Base-by-base conservation (phyloP, 2,888 invertebrate genomes). In the Dolichopus griseipennis region DNA sequence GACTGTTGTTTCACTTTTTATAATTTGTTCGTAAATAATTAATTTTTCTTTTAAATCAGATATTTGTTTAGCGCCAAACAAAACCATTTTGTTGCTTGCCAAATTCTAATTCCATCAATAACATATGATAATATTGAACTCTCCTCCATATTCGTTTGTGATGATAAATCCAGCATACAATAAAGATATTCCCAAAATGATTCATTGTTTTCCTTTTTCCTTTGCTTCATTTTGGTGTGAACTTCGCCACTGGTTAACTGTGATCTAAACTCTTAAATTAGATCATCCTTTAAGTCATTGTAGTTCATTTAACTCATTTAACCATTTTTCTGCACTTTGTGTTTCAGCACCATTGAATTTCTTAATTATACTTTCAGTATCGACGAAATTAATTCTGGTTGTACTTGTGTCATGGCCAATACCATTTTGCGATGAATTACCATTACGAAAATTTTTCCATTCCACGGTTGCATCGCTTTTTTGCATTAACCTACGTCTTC, bases 21-120 rank as follows among this genome's bases (percentile, higher is more conserved):
- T 8, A 22, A 68, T 33, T 64, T 64, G 27, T 33, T 68, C 66
- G 21, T 66, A 68, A 15, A 64, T 52, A 43, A 52, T 7, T 18
- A 68, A 41, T 61, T 65, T 68, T 33, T 68, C 61, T 66, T 68
- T 68, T 22, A 68, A 37, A 20, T 66, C 64, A 20, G 52, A 20
- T 5, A 64, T 66, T 1, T 61, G 52, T 61, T 22, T 66, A n/a
- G 66, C 66, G 12, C 64, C 68, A 43, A 66, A 62, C 9, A 68
- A 41, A 37, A 66, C 6, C 8, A 68, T 61, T 52, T 68, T 68
- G 20, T 68, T 61, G 20, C 22, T 27, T 10, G 63, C 34, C 15
- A 61, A 33, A 43, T 68, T 52, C 15, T 37, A 6, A 68, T 66
- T 20, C 68, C 66, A n/a, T 64, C 64, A 43, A 68, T 63, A 2